Evolutionary conservation across 1,140 invertebrate species (phyloP).

Genomic region (Heliconius hermathena): DNA sequence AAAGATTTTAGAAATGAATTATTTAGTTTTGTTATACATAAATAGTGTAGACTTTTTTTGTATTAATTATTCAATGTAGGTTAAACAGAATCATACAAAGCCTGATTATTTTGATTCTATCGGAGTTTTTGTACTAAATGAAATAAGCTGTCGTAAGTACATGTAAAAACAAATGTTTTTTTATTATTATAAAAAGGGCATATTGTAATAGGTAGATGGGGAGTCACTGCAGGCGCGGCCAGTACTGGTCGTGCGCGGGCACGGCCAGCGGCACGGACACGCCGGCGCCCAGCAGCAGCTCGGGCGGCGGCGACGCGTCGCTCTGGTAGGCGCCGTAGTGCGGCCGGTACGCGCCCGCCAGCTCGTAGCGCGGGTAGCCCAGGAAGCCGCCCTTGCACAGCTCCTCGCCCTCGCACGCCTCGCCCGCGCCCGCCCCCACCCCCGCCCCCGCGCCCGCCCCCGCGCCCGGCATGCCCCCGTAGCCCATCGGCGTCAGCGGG

Average conservation of each 20-base stretch:
- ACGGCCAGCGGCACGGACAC: conserved; percentile 96
- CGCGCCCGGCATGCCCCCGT: conserved; percentile 51
- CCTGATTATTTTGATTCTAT: too few relatives aligned
- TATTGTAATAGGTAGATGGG: neutral
- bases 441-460: neutral
- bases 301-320: conserved; percentile 61
- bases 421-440: conserved; percentile 21
- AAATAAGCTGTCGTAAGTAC: too few relatives aligned
- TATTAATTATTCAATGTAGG: too few relatives aligned
- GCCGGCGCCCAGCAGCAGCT: conserved; percentile 91
- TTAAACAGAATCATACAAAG: too few relatives aligned
- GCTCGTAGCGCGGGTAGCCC: conserved; percentile 71
- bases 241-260: conserved; percentile 95
- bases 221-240: conserved; percentile 95
- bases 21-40: too few relatives aligned
- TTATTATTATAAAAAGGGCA: too few relatives aligned
- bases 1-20: too few relatives aligned
- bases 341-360: conserved; percentile 55
- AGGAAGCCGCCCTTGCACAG: conserved; percentile 69
- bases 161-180: too few relatives aligned
- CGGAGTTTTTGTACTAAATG: too few relatives aligned
- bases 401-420: conserved; percentile 60
- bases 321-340: conserved; percentile 68
- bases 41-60: too few relatives aligned
- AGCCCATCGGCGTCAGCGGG: conserved; percentile 73